phyloP scores from a whole-genome alignment of 2,888 invertebrate species.

The Alsophila aescularia region DNA sequence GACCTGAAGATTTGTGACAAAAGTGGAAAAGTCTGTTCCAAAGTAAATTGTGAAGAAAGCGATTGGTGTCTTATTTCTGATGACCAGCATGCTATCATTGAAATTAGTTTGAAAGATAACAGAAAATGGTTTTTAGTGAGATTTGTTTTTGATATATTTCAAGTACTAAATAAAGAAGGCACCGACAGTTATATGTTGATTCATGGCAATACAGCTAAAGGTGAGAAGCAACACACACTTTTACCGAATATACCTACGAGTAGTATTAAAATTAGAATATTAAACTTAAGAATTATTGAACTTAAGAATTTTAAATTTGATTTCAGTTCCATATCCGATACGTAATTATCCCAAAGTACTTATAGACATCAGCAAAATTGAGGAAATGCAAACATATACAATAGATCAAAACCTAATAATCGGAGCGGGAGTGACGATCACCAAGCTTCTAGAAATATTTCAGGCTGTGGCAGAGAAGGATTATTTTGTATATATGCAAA shows the following conservation, averaged over 20 bases:
- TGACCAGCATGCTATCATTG: too few relatives aligned
- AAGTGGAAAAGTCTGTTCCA: constrained; percentile 24
- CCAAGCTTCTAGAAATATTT: constrained; percentile 76
- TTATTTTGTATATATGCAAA: constrained; percentile 83
- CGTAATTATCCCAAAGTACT: constrained; percentile 66
- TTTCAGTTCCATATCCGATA: constrained; percentile 67
- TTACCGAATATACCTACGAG: too few relatives aligned
- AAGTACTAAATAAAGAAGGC: constrained; percentile 70
- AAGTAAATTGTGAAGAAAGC: constrained; percentile 27
- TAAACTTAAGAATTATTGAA: too few relatives aligned
- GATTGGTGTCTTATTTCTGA: too few relatives aligned
- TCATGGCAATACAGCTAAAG: constrained; percentile 89
- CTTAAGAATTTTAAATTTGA: background rate
- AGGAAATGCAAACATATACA: constrained; percentile 76
- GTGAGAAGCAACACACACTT: constrained; percentile 59
- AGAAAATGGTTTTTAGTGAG: constrained; percentile 81
- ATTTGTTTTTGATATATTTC: constrained; percentile 76
- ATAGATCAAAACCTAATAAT: constrained; percentile 73
- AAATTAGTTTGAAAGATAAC: too few relatives aligned
- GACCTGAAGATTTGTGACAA: constrained; percentile 46
- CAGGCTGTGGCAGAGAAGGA: constrained; percentile 47
- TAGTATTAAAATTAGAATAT: too few relatives aligned
- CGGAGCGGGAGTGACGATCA: constrained; percentile 84
- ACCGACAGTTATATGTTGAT: constrained; percentile 84
- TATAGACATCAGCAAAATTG: constrained; percentile 85